Evolutionary conservation across 2,113 vertebrate species (phyloP), one percentile per base, ranked within the genome.

Genomic region (Carassius gibelio): DNA sequence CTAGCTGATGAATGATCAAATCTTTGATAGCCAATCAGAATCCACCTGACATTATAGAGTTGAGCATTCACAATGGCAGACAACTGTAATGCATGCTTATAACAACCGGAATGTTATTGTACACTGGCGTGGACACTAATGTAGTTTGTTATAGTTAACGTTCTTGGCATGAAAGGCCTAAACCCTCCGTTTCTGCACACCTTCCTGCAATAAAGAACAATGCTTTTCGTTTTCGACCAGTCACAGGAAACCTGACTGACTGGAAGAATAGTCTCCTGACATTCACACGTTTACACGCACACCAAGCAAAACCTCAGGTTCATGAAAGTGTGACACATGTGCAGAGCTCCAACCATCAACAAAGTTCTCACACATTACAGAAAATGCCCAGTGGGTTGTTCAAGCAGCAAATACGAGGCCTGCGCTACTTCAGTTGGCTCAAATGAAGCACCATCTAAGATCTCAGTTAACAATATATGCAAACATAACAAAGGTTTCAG

Each of bases 261-360:
- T 17, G 81, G 69, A 55, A 36, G 36, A 69, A 69, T 21, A 81
- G 9, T 66, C 14, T 55, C 64, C 26, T 64, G 23, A 72, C 66
- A 74, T 72, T 55, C 42, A 75, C 48, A 59, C 45, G 2, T 10
- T 42, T 45, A 8, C 45, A 48, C 2, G 10, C 9, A 48, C 45
- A 48, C 10, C 2, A 8, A 75, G 15, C 30, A 30, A 14, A 23
- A 15, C 36, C 55, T 7, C 52, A 55, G 52, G 52, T 55, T 17
- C 8, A n/a, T 34, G 48, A 48, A 55, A 81, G 66, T 26, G 17
- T 59, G 30, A 42, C 78, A 1, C 48, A 81, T 55, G 82, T n/a
- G 68, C 14, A 64, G 26, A 83, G 71, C 68, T 83, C 59, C 75
- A 71, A 80, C 55, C 59, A 85, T 68, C 61, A 75, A 66, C 78